Base-by-base conservation (phyloP, 2,113 vertebrate genomes). In the Anarhynchus alexandrinus region DNA sequence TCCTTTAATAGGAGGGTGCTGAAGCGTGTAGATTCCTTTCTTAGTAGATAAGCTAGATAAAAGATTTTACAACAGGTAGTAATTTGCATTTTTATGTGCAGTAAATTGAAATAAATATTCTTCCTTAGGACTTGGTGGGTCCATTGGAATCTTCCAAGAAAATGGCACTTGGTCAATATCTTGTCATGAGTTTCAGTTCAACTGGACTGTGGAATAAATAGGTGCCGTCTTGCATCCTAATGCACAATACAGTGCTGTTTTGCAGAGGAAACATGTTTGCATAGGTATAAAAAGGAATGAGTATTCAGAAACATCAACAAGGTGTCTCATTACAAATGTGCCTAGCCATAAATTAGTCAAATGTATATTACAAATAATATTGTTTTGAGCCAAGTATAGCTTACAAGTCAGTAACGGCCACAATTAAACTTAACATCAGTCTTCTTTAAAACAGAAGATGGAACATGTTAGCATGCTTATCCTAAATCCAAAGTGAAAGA, bases 261-360 rank as follows among this genome's bases (percentile, higher is more conserved):
- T 72, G 71, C 54, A 45, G 80, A 72, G 54, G 43, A 91, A 72
- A 34, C 21, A 2, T 45, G 3, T 51, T 92, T 96, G 40, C 55
- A 19, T 85, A 55, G 85, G 62, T 73, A 94, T 95, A 23, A 76
- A 88, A 78, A 55, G 21, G 43, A 90, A 32, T 29, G 29, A 22
- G 11, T 82, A 36, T 82, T 84, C 77, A 89, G 89, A 89, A 94
- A 57, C 51, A 47, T 96, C 76, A 91, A 55, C 89, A 95, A 85
- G 36, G 74, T 96, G 21, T 94, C 61, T 65, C 52, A 19, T 94
- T 94, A 69, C 95, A 82, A 80, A 87, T 91, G 84, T 93, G 65
- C 91, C 38, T 67, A 36, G 22, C 27, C 11, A 10, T 73, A 13
- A 85, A 86, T 88, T 76, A 69, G 78, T 82, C 45, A 82, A n/a